These are phyloP conservation scores for Prorops nasuta DNA, from an alignment of 1,140 invertebrate genomes.

Conservation along the genomic window DNA sequence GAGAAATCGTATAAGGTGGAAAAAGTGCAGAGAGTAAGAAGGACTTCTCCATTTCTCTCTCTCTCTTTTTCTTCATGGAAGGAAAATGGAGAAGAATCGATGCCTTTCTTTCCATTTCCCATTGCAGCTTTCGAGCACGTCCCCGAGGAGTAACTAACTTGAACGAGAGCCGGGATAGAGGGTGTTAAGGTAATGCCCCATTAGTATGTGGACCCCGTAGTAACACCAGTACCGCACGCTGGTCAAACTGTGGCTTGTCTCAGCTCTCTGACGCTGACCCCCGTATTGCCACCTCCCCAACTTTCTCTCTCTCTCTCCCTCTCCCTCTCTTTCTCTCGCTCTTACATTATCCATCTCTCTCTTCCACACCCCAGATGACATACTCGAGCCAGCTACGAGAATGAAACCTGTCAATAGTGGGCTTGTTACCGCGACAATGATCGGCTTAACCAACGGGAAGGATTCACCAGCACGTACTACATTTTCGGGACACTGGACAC, in stretches of 20 bases:
- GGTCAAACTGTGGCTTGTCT: conserved; percentile 44
- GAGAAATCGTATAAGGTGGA: too few relatives aligned
- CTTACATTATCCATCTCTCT: too few relatives aligned
- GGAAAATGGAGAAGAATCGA: not conserved
- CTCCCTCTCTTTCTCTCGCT: conserved; percentile 25
- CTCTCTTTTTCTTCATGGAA: not conserved
- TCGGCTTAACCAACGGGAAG: conserved; percentile 53
- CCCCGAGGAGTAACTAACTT: conserved; percentile 48
- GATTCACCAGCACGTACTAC: conserved; percentile 37
- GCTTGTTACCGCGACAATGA: conserved; percentile 55
- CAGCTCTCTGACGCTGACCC: conserved; percentile 17
- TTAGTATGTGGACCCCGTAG: conserved; percentile 54
- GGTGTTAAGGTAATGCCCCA: conserved; percentile 56
- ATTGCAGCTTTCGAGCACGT: too few relatives aligned
- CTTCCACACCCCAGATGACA: too few relatives aligned
- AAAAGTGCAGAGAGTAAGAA: too few relatives aligned
- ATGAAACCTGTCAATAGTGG: conserved; percentile 52
- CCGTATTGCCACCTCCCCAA: not conserved
- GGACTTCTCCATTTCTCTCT: too few relatives aligned
- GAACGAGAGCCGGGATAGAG: conserved; percentile 47
- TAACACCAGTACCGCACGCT: conserved; percentile 36
- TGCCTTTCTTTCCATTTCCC: too few relatives aligned
- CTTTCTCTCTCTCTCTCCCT: not conserved
- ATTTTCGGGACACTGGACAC: conserved; percentile 18
- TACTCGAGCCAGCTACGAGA: conserved; percentile 18